These are phyloP conservation scores for Emydocephalus ijimae DNA, from an alignment of 2,113 vertebrate genomes.

Conservation along the genomic window DNA sequence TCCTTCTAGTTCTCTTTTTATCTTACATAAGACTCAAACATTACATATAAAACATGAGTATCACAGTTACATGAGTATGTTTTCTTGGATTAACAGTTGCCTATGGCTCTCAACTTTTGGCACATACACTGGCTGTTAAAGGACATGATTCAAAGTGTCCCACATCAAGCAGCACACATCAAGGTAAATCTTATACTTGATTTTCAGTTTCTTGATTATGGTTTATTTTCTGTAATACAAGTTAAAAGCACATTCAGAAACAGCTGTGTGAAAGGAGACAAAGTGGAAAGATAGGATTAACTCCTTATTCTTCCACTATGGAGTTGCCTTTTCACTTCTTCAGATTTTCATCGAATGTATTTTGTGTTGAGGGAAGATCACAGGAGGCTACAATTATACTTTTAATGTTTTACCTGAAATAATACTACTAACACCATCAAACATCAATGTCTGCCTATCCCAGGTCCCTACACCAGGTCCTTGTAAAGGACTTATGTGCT, in stretches of 20 bases:
- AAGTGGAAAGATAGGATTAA: neutral
- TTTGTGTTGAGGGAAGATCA: neutral
- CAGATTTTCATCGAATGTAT: neutral
- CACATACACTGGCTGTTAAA: constrained; percentile 57
- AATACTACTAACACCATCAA: neutral
- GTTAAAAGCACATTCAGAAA: neutral
- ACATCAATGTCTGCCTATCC: neutral
- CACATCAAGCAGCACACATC: constrained; percentile 76
- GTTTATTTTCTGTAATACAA: neutral
- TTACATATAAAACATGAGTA: neutral
- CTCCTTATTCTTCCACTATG: neutral
- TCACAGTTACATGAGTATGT: neutral
- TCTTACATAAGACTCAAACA: neutral
- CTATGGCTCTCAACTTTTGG: constrained; percentile 56
- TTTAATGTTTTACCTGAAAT: neutral
- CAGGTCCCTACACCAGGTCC: neutral
- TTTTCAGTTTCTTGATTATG: constrained; percentile 9
- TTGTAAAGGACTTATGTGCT: neutral
- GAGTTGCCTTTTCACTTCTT: neutral
- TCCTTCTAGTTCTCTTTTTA: neutral
- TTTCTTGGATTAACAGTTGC: constrained; percentile 58
- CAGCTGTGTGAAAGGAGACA: neutral
- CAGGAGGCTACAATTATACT: neutral
- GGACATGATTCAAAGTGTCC: constrained; percentile 84
- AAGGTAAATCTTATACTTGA: constrained; percentile 70